Evolutionary conservation across 2,888 invertebrate genomes (phyloP).

Genomic region (Eristalis intricaria): DNA sequence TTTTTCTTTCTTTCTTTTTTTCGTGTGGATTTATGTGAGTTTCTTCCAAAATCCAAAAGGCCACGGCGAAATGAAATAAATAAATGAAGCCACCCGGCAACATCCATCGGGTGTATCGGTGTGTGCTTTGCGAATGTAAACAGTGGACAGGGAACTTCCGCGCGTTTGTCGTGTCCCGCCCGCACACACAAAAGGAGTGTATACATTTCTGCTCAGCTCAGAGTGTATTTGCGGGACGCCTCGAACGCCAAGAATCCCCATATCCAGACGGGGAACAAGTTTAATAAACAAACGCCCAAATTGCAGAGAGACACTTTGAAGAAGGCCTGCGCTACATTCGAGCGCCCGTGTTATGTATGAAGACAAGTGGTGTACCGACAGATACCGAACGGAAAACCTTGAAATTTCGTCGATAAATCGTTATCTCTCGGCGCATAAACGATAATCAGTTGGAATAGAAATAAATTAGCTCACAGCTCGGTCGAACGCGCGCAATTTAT

Average conservation of each 20-base stretch:
- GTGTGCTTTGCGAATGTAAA: conserved; percentile 54
- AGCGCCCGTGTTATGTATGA: no score
- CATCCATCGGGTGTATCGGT: background rate
- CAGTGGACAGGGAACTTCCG: conserved; percentile 46
- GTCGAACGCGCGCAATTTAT: background rate
- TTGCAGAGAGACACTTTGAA: background rate
- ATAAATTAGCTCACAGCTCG: background rate
- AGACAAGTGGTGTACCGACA: background rate
- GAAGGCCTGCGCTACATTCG: no score
- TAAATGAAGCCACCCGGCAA: background rate
- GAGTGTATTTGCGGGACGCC: background rate
- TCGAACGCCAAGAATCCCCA: conserved; percentile 11
- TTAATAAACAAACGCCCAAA: conserved; percentile 22
- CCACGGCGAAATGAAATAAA: conserved; percentile 18
- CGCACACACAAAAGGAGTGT: background rate
- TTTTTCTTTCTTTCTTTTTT: background rate
- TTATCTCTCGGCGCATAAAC: conserved; percentile 40
- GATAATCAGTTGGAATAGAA: background rate
- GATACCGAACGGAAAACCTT: background rate
- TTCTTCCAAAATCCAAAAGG: conserved; percentile 28
- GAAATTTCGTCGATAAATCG: conserved; percentile 45
- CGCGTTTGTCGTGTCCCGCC: conserved; percentile 6
- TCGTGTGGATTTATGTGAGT: conserved; percentile 21
- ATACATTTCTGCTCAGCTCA: background rate
- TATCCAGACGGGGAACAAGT: conserved; percentile 4